Evolutionary conservation across 2,113 vertebrate genomes (phyloP), one percentile per base, ranked within the genome.

Genomic region (Camelus dromedarius): DNA sequence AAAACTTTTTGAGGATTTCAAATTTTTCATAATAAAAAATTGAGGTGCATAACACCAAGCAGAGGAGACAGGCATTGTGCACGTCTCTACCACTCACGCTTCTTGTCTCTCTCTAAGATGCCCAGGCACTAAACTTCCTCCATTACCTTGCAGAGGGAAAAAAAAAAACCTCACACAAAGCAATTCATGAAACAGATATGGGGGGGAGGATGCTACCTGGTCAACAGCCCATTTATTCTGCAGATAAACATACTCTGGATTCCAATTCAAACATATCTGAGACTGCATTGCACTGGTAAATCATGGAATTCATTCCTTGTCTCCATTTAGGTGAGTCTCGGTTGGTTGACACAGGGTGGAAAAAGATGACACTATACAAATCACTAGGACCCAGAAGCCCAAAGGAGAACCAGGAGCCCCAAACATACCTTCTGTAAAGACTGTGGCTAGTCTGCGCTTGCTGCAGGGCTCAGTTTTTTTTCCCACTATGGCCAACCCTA

Each of bases 181-280:
- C 35, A 72, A 82, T 87, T 85, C 18, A 42, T 64, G 28, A 64
- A 70, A 54, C n/a, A 81, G 9, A 69, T 60, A 14, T 28, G n/a
- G 28, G 10, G 13, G 42, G 16, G 2, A 20, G 11, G 16, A 52
- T 42, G 14, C 56, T 58, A 54, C 22, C 22, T 83, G 10, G 24
- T 46, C 81, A 67, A 84, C 5, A 69, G 28, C 2, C 24, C 67
- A 35, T 64, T 88, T 93, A 77, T 62, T 80, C 56, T 92, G 19
- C 24, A 56, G 62, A 38, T 56, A 72, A 72, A 81, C 54, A 64
- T 69, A 89, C 28, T 79, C 88, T 82, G n/a, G 77, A 94, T 84
- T 92, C 88, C 54, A 66, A 4, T 50, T 89, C 60, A 32, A 38
- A 54, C 38, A 5, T 54, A 94, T 19, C 24, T 48, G 56, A 83